Percentiles rank a stretch among this genome's conserved stretches.
Evolutionary conservation across 30 jellyfish, hydroid and myxozoan species (phyloP).

Genomic region (Aurelia sp.): DNA sequence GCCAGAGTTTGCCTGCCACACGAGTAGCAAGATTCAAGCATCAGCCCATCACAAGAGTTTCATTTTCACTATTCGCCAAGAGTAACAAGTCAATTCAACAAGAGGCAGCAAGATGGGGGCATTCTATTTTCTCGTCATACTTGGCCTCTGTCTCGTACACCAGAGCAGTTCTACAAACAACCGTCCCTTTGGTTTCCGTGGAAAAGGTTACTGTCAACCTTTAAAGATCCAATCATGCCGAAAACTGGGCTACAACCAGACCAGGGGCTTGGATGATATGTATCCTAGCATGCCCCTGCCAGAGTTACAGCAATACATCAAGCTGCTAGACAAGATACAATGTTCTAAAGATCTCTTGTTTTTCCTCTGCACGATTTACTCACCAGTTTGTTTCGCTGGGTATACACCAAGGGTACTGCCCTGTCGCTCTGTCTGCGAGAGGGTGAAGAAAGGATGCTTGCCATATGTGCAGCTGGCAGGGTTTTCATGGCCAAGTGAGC

Average conservation of each 20-base stretch:
- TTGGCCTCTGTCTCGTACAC: too few relatives aligned
- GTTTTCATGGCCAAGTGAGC: conserved; percentile 91
- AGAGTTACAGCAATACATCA: conserved; percentile 69
- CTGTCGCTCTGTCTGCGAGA: conserved; percentile 89
- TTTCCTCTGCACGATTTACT: conserved; percentile 85
- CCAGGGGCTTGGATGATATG: conserved; percentile 59
- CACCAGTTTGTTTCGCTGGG: conserved; percentile 89
- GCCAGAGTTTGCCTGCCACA: too few relatives aligned
- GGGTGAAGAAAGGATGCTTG: conserved; percentile 77
- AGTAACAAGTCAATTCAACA: too few relatives aligned
- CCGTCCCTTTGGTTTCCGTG: neutral
- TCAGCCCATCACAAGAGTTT: too few relatives aligned
- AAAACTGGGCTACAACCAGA: conserved; percentile 91
- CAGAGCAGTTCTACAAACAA: neutral
- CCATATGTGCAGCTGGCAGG: conserved; percentile 56
- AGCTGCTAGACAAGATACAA: conserved; percentile 56
- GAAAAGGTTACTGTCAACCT: conserved; percentile 65
- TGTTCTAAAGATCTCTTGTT: conserved; percentile 80
- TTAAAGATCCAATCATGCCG: conserved; percentile 74
- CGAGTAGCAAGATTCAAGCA: too few relatives aligned
- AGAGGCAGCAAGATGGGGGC: too few relatives aligned
- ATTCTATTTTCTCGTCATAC: too few relatives aligned
- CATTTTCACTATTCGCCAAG: too few relatives aligned
- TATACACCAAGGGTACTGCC: conserved; percentile 81
- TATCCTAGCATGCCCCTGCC: conserved; percentile 68